Base-by-base conservation (phyloP, 2,888 invertebrate species). In the Petrolisthes cinctipes region DNA sequence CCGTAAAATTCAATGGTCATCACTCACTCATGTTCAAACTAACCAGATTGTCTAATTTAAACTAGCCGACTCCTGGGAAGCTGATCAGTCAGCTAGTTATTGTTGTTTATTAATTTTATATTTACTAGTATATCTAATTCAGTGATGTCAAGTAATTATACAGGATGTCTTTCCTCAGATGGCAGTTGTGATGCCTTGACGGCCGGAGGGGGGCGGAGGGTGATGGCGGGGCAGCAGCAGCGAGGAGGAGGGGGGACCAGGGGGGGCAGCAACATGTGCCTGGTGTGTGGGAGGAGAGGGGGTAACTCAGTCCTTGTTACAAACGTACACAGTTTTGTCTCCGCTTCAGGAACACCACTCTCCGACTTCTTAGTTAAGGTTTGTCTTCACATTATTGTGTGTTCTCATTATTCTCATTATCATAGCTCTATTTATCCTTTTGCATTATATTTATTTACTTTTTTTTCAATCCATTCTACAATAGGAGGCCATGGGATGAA, bases 321-420 rank as follows among this genome's bases (percentile, higher is more conserved):
- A 20, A 88, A 78, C 23, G 88, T 85, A 3, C 88, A 88, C 37
- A 85, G 85, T 23, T 88, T 88, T 82, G 88, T 88, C 7, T 85
- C 88, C 37, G 88, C 88, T 7, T 88, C 88, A 11, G 88, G 88
- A n/a, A 88, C 88, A 20, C 85, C 88, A 17, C 82, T 88, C 20
- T 71, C 88, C 9, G 88, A 88, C 37, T 88, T 88, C 56, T 57
- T 88, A 66, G 84, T 81, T 20, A 88, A 88, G 82, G 88, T 88
- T 54, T n/a, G 80, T 80, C 14, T 20, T 80, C n/a, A 11, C n/a
- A 20, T 56, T 11, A 20, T 54, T 57, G 17, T 78, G 23, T 75
- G n/a, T 75, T 5, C 4, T 7, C 11, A 20, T n/a, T 75, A 11
- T n/a, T 7, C 11, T 75, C 7, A 11, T 20, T 75, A 9, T 75